phyloP scores from a whole-genome alignment of 2,888 invertebrate species.

The Willowsia nigromaculata region DNA sequence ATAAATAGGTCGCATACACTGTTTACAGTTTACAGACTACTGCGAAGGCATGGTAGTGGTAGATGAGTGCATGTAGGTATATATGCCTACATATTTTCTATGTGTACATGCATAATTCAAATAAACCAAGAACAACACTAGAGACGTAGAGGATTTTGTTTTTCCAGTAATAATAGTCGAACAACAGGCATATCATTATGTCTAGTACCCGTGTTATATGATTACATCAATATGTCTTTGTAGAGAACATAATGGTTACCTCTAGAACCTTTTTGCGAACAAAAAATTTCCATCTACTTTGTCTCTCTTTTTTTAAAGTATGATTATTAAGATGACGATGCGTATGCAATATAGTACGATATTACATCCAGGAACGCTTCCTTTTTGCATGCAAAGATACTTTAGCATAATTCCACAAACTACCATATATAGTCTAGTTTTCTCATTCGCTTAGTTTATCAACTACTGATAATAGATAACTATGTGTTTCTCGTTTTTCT shows the following conservation, averaged over 20 bases:
- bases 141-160: not conserved
- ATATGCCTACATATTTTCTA: too few relatives aligned
- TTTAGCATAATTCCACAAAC: not conserved
- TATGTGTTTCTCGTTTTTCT: not conserved
- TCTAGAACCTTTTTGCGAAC: not conserved
- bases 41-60: not conserved
- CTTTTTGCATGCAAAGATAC: not conserved
- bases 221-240: conserved; percentile 8
- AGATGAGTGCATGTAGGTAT: not conserved
- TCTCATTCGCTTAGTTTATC: conserved; percentile 44
- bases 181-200: conserved; percentile 30
- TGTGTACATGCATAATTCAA: not conserved
- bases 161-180: conserved; percentile 27
- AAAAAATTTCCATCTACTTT: not conserved
- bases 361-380: not conserved
- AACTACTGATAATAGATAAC: conserved; percentile 50
- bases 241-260: not conserved
- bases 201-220: not conserved
- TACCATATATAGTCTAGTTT: not conserved
- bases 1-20: conserved; percentile 19
- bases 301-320: not conserved
- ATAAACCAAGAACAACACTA: not conserved
- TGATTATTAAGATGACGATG: conserved; percentile 53
- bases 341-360: conserved; percentile 26
- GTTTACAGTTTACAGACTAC: not conserved